Evolutionary conservation across 1,140 invertebrate genomes (phyloP), one percentile per base, ranked within the genome.

Genomic region (Lepidotrigona ventralis): DNA sequence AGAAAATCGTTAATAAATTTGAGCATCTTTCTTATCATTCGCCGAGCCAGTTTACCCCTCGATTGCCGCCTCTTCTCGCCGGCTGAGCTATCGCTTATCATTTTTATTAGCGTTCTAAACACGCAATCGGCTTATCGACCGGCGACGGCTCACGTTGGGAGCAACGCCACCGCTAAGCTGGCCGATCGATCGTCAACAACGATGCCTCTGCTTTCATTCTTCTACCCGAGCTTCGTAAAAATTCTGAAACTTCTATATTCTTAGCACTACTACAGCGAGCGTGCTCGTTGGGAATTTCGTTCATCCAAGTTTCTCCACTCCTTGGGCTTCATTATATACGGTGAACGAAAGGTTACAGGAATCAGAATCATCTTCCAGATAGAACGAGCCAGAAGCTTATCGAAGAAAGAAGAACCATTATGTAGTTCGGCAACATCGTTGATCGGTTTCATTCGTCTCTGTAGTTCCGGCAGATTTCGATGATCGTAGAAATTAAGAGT

Each of bases 31-130:
- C 73, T 76, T 76, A 76, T 76, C 73, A 58, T n/a, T 63, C 56
- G 19, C 73, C 73, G 29, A 60, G 56, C 56, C 73, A 75, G 60
- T 63, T 76, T 46, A 5, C 9, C 58, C 23, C 29, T 26, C 9
- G 73, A 58, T 74, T 21, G 54, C 29, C 53, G 54, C 72, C 72
- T 58, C 54, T 74, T 60, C 33, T 21, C 33, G 21, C 56, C 29
- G 54, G 56, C 29, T 75, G 21, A 60, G 15, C 73, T 75, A 60
- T 58, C 56, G 73, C 73, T 75, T 75, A 75, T 75, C 73, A 75
- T 75, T 75, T 75, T 75, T 75, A 75, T 76, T 76, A 76, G 56
- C 73, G 73, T 76, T 76, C 39, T 76, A 76, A 76, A 76, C 73
- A 76, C 73, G 73, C 73, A 76, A 63, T 76, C 73, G 73, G 73